A percentile compares a stretch with the other conserved stretches of the same genome.
These are phyloP conservation scores for Hyphantria cunea DNA, from an alignment of 1,140 invertebrate genomes.

Conservation along the genomic window DNA sequence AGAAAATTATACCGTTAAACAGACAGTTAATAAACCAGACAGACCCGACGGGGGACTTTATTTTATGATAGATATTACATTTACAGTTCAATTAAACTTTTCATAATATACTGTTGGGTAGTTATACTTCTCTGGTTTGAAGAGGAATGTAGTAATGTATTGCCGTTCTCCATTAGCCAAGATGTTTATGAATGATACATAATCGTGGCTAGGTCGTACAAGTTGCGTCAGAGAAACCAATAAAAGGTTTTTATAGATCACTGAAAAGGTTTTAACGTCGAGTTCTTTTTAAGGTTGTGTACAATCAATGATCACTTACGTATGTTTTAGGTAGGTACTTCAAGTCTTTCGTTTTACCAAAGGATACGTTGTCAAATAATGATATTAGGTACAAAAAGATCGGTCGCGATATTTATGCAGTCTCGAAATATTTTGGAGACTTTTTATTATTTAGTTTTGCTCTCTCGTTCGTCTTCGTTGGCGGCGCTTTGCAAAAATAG, in stretches of 20 bases:
- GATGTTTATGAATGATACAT: conserved; percentile 4
- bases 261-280: neutral
- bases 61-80: conserved; percentile 3
- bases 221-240: neutral
- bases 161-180: conserved; percentile 55
- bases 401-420: conserved; percentile 2
- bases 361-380: too few relatives aligned
- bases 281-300: too few relatives aligned
- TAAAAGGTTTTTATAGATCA: conserved; percentile 4
- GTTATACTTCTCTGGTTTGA: conserved; percentile 42
- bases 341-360: too few relatives aligned
- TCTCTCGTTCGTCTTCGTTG: conserved; percentile 64
- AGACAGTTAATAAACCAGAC: too few relatives aligned
- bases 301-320: too few relatives aligned
- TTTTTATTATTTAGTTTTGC: conserved; percentile 66
- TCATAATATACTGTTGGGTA: conserved; percentile 46
- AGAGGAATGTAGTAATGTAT: conserved; percentile 47
- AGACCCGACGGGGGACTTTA: too few relatives aligned
- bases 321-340: too few relatives aligned
- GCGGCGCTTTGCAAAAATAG: conserved; percentile 81
- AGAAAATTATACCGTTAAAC: too few relatives aligned
- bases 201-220: neutral
- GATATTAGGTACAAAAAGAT: neutral
- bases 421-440: conserved; percentile 35
- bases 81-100: conserved; percentile 43